Evolutionary conservation across 2,888 invertebrate species (phyloP).

Genomic region (Nomada fabriciana): DNA sequence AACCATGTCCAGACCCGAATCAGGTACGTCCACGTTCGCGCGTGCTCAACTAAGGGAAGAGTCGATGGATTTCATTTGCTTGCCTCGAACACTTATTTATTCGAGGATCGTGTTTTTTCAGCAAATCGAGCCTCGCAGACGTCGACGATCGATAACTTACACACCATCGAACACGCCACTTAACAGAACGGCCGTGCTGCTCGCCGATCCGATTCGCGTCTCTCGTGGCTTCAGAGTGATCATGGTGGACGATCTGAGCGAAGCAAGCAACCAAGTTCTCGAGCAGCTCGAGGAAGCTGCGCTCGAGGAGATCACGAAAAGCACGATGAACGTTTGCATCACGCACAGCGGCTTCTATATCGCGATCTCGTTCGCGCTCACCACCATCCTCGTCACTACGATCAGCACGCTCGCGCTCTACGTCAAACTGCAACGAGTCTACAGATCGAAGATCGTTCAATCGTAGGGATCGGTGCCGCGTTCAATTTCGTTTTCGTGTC

Average conservation of each 20-base stretch:
- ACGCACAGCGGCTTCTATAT: slow-evolving; percentile 88
- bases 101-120: slow-evolving; percentile 56
- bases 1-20: slow-evolving; percentile 88
- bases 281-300: slow-evolving; percentile 73
- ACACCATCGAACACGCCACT: slow-evolving; percentile 64
- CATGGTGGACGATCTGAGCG: slow-evolving; percentile 88
- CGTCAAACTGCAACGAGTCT: slow-evolving; percentile 84
- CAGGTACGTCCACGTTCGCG: slow-evolving; percentile 80
- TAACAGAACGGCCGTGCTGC: slow-evolving; percentile 84
- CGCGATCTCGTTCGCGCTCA: slow-evolving; percentile 87
- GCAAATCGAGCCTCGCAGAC: slow-evolving; percentile 85
- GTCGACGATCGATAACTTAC: slow-evolving; percentile 80
- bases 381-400: slow-evolving; percentile 87
- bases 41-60: neutral
- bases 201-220: slow-evolving; percentile 88
- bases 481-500: no score
- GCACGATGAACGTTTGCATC: slow-evolving; percentile 86
- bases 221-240: slow-evolving; percentile 89
- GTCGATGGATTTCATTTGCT: no score
- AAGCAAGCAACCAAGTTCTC: slow-evolving; percentile 74
- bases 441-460: slow-evolving; percentile 67
- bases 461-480: no score
- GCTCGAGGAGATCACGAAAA: slow-evolving; percentile 63
- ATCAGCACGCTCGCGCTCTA: slow-evolving; percentile 86
- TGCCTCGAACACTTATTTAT: neutral